Conservation (phyloP, 2,797 vertebrate species). For the Cottoperca gobio region DNA sequence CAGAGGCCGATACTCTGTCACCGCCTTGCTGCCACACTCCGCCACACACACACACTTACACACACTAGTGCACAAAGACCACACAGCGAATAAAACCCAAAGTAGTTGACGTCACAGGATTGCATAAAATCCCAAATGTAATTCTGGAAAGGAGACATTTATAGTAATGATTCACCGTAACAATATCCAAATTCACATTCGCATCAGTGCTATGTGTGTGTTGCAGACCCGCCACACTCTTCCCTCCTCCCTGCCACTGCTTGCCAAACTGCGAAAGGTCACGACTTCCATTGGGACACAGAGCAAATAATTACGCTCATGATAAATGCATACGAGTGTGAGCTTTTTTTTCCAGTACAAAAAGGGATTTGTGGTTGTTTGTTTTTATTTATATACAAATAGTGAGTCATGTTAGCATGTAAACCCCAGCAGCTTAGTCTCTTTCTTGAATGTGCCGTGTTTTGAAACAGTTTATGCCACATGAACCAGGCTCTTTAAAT, state of each 20-base stretch:
- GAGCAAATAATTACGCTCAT: conserved; percentile 17
- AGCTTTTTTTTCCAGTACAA: background rate
- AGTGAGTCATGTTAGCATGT: conserved; percentile 10
- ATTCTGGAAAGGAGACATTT: conserved; percentile 19
- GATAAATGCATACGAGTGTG: conserved; percentile 3
- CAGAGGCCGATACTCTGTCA: conserved; percentile 62
- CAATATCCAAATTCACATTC: conserved; percentile 45
- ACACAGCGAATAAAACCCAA: background rate
- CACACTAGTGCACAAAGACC: conserved; percentile 5
- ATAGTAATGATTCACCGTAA: conserved; percentile 41
- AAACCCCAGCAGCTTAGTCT: background rate
- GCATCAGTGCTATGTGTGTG: conserved; percentile 53
- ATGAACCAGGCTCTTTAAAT: conserved; percentile 29
- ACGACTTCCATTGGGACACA: conserved; percentile 27
- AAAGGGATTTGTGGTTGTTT: background rate
- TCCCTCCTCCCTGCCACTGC: background rate
- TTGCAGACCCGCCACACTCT: background rate
- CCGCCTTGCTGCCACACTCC: conserved; percentile 41
- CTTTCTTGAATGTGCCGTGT: background rate
- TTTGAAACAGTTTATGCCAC: conserved; percentile 7
- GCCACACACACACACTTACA: conserved; percentile 8
- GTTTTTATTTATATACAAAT: background rate
- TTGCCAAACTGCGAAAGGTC: conserved; percentile 32
- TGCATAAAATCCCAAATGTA: background rate
- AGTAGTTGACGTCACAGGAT: background rate